Conservation (phyloP, 35 echinoderm and acorn worm species). For the Acanthaster planci region DNA sequence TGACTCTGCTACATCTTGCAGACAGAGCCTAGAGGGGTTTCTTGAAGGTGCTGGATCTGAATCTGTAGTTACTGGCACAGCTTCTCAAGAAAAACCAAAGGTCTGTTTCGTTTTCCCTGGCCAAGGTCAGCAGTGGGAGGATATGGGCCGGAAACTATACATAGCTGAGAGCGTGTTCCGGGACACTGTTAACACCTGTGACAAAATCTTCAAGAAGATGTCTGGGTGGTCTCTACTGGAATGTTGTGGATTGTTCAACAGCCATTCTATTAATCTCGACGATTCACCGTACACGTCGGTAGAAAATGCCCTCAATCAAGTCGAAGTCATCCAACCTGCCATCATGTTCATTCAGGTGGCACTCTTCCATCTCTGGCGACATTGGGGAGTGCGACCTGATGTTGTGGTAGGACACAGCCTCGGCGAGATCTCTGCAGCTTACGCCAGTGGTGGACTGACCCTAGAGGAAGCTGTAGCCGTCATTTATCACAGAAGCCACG, state of each 20-base stretch:
- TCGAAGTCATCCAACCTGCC: conserved; percentile 82
- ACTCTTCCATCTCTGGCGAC: conserved; percentile 64
- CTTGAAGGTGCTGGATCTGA: conserved; percentile 48
- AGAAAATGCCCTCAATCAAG: not conserved
- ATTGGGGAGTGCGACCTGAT: conserved; percentile 87
- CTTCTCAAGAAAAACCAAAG: conserved; percentile 52
- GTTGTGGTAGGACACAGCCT: conserved; percentile 91
- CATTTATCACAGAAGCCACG: conserved; percentile 77
- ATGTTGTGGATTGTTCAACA: conserved; percentile 31
- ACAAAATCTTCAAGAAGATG: conserved; percentile 75
- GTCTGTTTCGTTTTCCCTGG: conserved; percentile 92
- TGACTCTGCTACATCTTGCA: conserved; percentile 57
- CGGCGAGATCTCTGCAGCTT: conserved; percentile 91
- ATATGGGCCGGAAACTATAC: conserved; percentile 92
- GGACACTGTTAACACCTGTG: conserved; percentile 68
- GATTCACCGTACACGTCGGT: conserved; percentile 9
- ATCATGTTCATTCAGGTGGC: conserved; percentile 88
- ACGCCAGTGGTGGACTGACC: conserved; percentile 81
- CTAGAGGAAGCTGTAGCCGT: conserved; percentile 77
- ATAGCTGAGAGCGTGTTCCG: conserved; percentile 65
- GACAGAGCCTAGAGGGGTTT: conserved; percentile 53
- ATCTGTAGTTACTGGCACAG: conserved; percentile 28
- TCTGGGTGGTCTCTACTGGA: conserved; percentile 89
- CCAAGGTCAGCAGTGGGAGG: conserved; percentile 87
- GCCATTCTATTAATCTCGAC: not conserved